Percentiles rank a stretch among this genome's conserved stretches.
These are phyloP conservation scores for Netelia fuscicornis DNA, from an alignment of 2,888 invertebrate species.

Conservation along the genomic window DNA sequence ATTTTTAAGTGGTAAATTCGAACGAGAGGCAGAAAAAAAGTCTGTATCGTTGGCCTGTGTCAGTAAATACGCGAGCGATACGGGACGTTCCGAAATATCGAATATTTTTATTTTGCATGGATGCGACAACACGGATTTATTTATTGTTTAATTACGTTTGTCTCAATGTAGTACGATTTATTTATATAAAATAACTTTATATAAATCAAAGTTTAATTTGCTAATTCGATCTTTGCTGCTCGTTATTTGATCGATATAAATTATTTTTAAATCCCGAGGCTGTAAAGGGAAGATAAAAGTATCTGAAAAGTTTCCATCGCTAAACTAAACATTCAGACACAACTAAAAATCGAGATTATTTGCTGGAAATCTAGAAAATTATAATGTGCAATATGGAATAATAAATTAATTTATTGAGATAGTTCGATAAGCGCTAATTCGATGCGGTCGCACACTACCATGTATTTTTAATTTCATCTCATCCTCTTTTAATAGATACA, in stretches of 20 bases:
- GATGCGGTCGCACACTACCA: neutral
- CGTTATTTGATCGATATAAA: neutral
- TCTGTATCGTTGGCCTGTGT: neutral
- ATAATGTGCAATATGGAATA: neutral
- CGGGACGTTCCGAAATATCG: neutral
- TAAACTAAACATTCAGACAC: neutral
- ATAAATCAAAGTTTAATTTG: neutral
- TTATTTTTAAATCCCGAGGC: neutral
- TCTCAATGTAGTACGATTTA: neutral
- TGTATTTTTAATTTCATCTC: neutral
- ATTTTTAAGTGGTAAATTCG: neutral
- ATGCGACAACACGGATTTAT: no score
- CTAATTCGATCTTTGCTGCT: no score
- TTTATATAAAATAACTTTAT: no score
- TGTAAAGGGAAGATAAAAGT: neutral
- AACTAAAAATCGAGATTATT: conserved; percentile 14
- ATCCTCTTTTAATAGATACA: neutral
- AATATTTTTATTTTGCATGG: no score
- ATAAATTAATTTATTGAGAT: neutral
- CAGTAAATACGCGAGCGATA: neutral
- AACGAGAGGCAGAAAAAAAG: neutral
- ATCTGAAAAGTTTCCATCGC: neutral
- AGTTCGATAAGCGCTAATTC: neutral
- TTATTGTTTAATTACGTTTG: neutral
- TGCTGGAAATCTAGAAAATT: neutral